Percentiles rank a stretch among this genome's conserved stretches.
phyloP scores from a whole-genome alignment of 1,140 invertebrate species.

The Plectrocnemia conspersa region DNA sequence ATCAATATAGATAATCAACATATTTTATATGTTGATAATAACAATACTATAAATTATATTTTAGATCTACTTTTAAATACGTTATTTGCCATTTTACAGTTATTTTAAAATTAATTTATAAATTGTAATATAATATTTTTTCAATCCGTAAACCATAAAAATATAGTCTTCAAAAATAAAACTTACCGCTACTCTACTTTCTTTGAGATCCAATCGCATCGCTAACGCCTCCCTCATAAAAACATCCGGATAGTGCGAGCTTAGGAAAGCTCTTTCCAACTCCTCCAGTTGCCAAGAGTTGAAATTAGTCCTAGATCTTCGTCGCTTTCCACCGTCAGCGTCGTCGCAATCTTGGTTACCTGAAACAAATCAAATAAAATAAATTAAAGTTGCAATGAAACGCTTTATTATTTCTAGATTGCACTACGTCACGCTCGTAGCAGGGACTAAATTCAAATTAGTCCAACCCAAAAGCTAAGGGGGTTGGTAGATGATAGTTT shows the following conservation, averaged over 20 bases:
- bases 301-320: slow-evolving; percentile 95
- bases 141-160: too few relatives aligned
- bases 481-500: slow-evolving; percentile 28
- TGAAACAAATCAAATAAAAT: slow-evolving; percentile 29
- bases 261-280: slow-evolving; percentile 92
- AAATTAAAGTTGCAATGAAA: background rate
- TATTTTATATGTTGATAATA: too few relatives aligned
- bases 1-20: too few relatives aligned
- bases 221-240: slow-evolving; percentile 97
- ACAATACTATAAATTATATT: too few relatives aligned
- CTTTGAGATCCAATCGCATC: slow-evolving; percentile 91
- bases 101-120: too few relatives aligned
- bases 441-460: slow-evolving; percentile 15
- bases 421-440: background rate
- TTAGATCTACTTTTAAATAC: too few relatives aligned
- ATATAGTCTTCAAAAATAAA: slow-evolving; percentile 23
- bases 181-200: slow-evolving; percentile 96
- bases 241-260: slow-evolving; percentile 96
- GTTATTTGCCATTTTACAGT: too few relatives aligned
- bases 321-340: slow-evolving; percentile 69
- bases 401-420: background rate
- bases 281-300: slow-evolving; percentile 99
- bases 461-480: too few relatives aligned
- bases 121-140: too few relatives aligned
- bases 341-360: slow-evolving; percentile 58